Evolutionary conservation across 2,113 vertebrate species (phyloP).

Genomic region (Rhea pennata): DNA sequence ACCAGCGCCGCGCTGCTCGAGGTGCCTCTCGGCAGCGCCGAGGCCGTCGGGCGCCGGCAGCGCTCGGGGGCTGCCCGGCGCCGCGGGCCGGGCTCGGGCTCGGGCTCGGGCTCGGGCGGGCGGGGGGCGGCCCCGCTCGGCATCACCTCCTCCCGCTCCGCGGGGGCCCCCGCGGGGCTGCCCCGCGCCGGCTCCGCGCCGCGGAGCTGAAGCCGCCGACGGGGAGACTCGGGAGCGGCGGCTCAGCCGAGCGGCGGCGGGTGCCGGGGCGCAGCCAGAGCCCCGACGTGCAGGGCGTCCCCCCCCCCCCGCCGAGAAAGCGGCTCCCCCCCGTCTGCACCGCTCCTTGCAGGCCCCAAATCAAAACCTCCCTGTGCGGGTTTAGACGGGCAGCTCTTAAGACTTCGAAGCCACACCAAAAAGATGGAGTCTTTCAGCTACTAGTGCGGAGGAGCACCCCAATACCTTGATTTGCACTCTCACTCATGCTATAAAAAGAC

Average conservation of each 20-base stretch:
- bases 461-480: neutral
- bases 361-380: accelerated
- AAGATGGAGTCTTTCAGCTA: accelerated
- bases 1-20: too few relatives aligned
- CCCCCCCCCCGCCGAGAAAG: neutral
- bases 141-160: neutral
- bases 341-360: neutral
- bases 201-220: too few relatives aligned
- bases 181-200: neutral
- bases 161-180: neutral
- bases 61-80: too few relatives aligned
- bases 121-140: too few relatives aligned
- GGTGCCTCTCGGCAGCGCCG: too few relatives aligned
- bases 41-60: too few relatives aligned
- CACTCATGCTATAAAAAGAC: neutral
- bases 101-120: too few relatives aligned
- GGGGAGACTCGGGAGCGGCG: too few relatives aligned
- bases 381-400: accelerated
- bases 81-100: too few relatives aligned
- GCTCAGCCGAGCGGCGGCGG: too few relatives aligned
- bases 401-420: accelerated
- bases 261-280: too few relatives aligned
- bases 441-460: accelerated
- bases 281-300: too few relatives aligned
- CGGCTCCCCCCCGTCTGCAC: neutral